Percentiles rank a stretch among this genome's conserved stretches.
Conservation (phyloP, 2,113 vertebrate species). For the Asarcornis scutulata region DNA sequence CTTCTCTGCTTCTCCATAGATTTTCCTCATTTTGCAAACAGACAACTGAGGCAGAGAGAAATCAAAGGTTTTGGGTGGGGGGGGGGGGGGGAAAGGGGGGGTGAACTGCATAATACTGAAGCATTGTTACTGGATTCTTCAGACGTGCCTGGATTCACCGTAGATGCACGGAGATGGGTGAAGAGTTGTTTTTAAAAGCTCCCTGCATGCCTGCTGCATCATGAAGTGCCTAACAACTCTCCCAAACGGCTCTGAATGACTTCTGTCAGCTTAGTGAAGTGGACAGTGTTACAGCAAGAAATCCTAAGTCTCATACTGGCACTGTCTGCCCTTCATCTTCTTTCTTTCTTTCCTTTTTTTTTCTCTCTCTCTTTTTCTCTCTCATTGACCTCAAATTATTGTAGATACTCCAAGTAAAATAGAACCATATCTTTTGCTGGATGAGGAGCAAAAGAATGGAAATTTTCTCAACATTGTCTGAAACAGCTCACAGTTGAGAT, state of each 20-base stretch:
- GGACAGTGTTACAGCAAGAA: neutral
- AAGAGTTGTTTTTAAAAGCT: neutral
- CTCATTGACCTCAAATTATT: neutral
- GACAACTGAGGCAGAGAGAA: neutral
- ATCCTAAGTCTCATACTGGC: neutral
- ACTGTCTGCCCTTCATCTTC: neutral
- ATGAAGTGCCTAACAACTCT: neutral
- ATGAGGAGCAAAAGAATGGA: constrained; percentile 31
- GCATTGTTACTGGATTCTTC: neutral
- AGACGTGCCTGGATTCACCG: neutral
- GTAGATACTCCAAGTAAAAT: neutral
- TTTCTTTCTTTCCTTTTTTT: neutral
- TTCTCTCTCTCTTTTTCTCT: neutral
- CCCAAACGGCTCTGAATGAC: neutral
- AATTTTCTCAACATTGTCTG: constrained; percentile 10
- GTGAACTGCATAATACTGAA: neutral
- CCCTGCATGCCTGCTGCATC: neutral
- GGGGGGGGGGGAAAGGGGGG: rapidly evolving
- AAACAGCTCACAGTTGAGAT: neutral
- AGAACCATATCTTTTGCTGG: constrained; percentile 20
- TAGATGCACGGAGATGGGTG: neutral
- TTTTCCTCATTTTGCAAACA: neutral
- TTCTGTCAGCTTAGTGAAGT: neutral
- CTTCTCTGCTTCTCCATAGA: neutral
- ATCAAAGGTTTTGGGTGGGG: neutral